These are phyloP conservation scores for Chionomys nivalis DNA, from an alignment of 2,113 vertebrate genomes.

Conservation along the genomic window DNA sequence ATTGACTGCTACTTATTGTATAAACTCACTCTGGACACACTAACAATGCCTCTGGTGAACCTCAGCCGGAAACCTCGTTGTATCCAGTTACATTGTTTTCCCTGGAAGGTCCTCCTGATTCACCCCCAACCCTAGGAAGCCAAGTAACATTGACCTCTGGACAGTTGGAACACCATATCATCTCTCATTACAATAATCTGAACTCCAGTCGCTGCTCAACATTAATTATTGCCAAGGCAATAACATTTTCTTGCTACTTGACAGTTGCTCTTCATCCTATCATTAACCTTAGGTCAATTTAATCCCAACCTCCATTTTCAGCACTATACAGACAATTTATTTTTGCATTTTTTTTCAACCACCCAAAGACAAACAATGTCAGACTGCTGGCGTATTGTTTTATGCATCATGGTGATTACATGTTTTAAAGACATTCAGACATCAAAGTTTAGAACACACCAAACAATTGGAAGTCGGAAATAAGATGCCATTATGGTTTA, in stretches of 20 bases:
- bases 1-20: conserved; percentile 81
- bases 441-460: conserved; percentile 38
- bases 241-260: conserved; percentile 81
- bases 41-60: conserved; percentile 83
- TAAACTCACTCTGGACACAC: conserved; percentile 83
- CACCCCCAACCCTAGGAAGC: conserved; percentile 83
- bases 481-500: conserved; percentile 26
- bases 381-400: conserved; percentile 70
- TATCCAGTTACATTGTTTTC: conserved; percentile 85
- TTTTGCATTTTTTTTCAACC: conserved; percentile 76
- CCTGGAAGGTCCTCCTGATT: conserved; percentile 83
- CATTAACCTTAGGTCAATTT: conserved; percentile 84
- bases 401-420: conserved; percentile 77
- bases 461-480: conserved; percentile 47
- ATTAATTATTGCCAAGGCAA: conserved; percentile 87
- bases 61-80: conserved; percentile 77
- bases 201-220: conserved; percentile 83
- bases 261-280: conserved; percentile 86
- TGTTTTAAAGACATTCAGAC: conserved; percentile 72
- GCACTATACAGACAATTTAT: conserved; percentile 77
- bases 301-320: conserved; percentile 84
- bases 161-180: conserved; percentile 80
- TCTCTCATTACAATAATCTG: conserved; percentile 87
- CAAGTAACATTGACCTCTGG: conserved; percentile 85
- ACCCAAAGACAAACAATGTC: conserved; percentile 81